Evolutionary conservation across 2,113 vertebrate species (phyloP).

Genomic region (Ptilonorhynchus violaceus): DNA sequence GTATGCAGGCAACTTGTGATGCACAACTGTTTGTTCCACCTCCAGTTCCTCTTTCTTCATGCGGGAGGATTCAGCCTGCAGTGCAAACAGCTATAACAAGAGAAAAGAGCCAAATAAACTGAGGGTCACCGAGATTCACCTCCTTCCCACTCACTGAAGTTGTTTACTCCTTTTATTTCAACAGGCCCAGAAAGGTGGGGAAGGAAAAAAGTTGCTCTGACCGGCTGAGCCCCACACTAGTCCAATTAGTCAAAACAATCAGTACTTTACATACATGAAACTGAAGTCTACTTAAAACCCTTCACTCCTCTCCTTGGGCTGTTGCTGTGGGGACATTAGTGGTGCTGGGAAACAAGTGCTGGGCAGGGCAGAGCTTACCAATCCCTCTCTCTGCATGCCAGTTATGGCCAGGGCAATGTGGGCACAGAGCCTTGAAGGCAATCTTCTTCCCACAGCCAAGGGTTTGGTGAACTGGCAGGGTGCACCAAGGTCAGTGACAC

Average conservation of each 20-base stretch:
- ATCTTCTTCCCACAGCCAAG: not conserved
- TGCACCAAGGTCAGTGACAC: not conserved
- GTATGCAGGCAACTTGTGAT: constrained; percentile 90
- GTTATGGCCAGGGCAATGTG: not conserved
- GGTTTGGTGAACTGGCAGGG: not conserved
- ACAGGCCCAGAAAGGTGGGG: not conserved
- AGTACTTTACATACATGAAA: not conserved
- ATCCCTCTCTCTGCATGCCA: not conserved
- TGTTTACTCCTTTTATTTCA: constrained; percentile 5
- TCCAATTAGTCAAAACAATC: not conserved
- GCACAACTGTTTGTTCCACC: constrained; percentile 71
- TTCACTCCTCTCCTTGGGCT: not conserved
- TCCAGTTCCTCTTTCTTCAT: constrained; percentile 82
- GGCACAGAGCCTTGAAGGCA: not conserved
- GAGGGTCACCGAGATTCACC: not conserved
- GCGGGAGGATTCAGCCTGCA: constrained; percentile 83
- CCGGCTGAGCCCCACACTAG: not conserved
- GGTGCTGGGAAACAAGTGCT: not conserved
- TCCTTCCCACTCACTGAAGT: not conserved
- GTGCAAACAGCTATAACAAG: constrained; percentile 82
- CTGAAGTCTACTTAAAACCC: not conserved
- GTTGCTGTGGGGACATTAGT: not conserved
- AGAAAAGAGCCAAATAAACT: not conserved
- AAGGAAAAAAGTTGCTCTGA: not conserved
- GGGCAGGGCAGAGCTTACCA: not conserved